These are phyloP conservation scores for Cecidostiba fungosa DNA, from an alignment of 2,888 invertebrate genomes.

Conservation along the genomic window DNA sequence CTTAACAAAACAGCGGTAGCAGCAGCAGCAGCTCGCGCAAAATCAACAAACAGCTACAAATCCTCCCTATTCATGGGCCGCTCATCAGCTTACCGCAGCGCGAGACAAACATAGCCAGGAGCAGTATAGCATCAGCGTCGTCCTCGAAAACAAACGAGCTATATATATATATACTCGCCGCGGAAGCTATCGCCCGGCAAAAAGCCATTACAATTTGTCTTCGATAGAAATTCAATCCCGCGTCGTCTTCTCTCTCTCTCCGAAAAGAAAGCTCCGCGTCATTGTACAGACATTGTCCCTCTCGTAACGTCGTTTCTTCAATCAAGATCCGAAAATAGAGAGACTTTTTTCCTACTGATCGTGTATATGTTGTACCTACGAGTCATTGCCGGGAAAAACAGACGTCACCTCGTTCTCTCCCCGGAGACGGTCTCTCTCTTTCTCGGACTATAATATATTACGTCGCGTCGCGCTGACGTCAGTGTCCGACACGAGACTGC, in stretches of 20 bases:
- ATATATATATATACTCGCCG: not conserved
- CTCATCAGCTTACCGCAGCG: not conserved
- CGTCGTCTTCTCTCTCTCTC: not conserved
- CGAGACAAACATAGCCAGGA: not conserved
- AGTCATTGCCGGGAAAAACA: conserved; percentile 15
- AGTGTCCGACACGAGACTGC: not conserved
- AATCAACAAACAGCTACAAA: conserved; percentile 4
- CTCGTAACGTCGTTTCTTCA: not conserved
- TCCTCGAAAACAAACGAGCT: conserved; percentile 11
- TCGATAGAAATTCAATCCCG: conserved; percentile 1
- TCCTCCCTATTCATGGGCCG: not conserved
- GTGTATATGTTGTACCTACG: not conserved
- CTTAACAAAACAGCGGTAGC: not conserved
- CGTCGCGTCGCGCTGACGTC: conserved; percentile 26
- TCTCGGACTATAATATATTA: conserved; percentile 8
- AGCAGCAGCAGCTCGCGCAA: not conserved
- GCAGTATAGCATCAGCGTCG: too few species aligned
- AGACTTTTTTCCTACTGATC: not conserved
- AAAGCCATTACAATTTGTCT: conserved; percentile 14
- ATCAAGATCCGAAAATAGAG: not conserved
- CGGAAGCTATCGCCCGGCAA: not conserved
- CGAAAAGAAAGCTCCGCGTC: conserved; percentile 2
- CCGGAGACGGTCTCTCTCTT: not conserved
- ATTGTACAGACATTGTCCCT: not conserved
- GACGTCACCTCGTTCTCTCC: not conserved